Percentiles rank a stretch among this genome's conserved stretches.
These are phyloP conservation scores for Rhinoptilus africanus DNA, from an alignment of 2,113 vertebrate genomes.

Conservation along the genomic window DNA sequence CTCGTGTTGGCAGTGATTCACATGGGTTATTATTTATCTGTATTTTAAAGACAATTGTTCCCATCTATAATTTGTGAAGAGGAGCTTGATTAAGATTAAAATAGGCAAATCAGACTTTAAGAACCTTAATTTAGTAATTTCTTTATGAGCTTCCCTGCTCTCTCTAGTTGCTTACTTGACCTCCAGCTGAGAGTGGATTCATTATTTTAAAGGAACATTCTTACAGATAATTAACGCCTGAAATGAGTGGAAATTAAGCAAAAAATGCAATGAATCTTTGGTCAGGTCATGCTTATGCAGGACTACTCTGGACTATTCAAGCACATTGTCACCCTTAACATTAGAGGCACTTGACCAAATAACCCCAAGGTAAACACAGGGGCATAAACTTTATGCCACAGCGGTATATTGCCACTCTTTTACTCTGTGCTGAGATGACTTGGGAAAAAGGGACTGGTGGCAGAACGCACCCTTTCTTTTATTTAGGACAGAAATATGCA, in stretches of 20 bases:
- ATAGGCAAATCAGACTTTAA: neutral
- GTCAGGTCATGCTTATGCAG: neutral
- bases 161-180: neutral
- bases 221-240: neutral
- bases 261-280: neutral
- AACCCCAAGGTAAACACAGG: neutral
- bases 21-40: neutral
- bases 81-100: neutral
- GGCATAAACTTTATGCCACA: neutral
- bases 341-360: neutral
- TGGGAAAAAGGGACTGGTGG: neutral
- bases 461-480: neutral
- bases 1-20: neutral
- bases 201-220: neutral
- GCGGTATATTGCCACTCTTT: neutral
- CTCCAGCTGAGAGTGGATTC: neutral
- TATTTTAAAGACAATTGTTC: neutral
- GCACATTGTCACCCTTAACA: neutral
- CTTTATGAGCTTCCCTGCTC: neutral
- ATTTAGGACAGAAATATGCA: neutral
- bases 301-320: neutral
- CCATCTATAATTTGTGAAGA: neutral
- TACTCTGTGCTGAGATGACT: neutral
- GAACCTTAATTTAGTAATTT: slow-evolving; percentile 29
- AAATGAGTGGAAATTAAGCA: neutral